Percentiles rank a stretch among this genome's conserved stretches.
These are phyloP conservation scores for Chelon labrosus DNA, from an alignment of 2,797 vertebrate species.

Conservation along the genomic window DNA sequence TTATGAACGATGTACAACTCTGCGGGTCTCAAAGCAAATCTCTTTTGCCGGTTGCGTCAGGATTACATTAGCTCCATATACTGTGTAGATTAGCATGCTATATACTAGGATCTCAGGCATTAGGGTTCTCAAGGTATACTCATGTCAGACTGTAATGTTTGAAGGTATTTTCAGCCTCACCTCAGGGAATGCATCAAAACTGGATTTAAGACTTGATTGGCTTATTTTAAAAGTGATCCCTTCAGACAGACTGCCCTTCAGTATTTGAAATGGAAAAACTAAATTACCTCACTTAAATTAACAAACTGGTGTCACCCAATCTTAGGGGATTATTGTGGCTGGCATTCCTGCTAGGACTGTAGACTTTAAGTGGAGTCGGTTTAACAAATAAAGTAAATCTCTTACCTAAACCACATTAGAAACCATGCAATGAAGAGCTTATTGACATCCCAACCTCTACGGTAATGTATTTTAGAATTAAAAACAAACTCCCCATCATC, in stretches of 20 bases:
- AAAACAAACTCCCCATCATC: slow-evolving; percentile 1
- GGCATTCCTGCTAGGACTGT: background rate
- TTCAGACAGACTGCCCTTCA: background rate
- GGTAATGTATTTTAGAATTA: background rate
- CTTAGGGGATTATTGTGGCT: background rate
- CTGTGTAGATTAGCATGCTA: slow-evolving; percentile 15
- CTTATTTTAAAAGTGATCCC: background rate
- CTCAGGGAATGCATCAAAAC: background rate
- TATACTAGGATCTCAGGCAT: slow-evolving; percentile 35
- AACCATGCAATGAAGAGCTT: background rate
- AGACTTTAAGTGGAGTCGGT: background rate
- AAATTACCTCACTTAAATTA: background rate
- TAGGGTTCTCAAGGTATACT: slow-evolving; percentile 1
- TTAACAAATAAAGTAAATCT: slow-evolving; percentile 3
- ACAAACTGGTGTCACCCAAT: background rate
- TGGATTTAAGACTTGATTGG: background rate
- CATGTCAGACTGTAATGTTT: slow-evolving; percentile 7
- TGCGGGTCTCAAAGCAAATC: slow-evolving; percentile 26
- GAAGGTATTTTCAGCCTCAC: background rate
- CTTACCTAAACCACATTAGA: background rate
- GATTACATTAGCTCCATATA: slow-evolving; percentile 11
- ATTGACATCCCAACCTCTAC: background rate
- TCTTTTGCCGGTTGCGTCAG: background rate
- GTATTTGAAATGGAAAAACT: slow-evolving; percentile 1
- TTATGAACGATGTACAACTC: slow-evolving; percentile 15